Conservation (phyloP, 1,140 invertebrate genomes). For the Lordiphosa clarofinis region DNA sequence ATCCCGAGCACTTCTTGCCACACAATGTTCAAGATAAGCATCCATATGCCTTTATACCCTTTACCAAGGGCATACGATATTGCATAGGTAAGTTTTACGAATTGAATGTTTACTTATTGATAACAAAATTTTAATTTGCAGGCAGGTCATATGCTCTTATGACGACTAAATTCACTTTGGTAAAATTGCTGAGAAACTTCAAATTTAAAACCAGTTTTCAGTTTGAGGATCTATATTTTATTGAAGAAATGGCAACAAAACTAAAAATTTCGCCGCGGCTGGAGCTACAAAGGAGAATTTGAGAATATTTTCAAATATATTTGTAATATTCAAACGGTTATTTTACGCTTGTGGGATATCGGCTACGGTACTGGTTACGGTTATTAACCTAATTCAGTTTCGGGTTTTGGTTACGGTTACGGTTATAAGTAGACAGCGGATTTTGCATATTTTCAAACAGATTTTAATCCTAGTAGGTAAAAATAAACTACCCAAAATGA, state of each 20-base stretch:
- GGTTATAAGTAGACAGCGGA: too few species aligned
- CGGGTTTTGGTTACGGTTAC: too few species aligned
- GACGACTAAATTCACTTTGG: constrained; percentile 56
- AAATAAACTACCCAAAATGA: too few species aligned
- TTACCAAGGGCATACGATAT: constrained; percentile 62
- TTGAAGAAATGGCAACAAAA: constrained; percentile 72
- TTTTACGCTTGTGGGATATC: too few species aligned
- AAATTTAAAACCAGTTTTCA: constrained; percentile 58
- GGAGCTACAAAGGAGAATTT: constrained; percentile 30
- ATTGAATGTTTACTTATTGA: too few species aligned
- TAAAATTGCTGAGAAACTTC: constrained; percentile 65
- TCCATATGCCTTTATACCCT: constrained; percentile 70
- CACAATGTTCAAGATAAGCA: constrained; percentile 53
- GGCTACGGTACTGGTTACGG: too few species aligned
- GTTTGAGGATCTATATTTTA: constrained; percentile 59
- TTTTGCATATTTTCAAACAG: too few species aligned
- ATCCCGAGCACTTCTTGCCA: constrained; percentile 71
- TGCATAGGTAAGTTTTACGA: constrained; percentile 62
- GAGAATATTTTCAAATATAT: background rate
- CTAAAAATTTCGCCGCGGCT: constrained; percentile 48
- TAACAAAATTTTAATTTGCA: constrained; percentile 12
- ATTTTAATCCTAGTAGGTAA: too few species aligned
- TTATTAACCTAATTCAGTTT: too few species aligned
- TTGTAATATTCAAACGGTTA: background rate
- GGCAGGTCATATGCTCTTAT: constrained; percentile 69